Base-by-base conservation (phyloP, 1,140 invertebrate species). In the Helicoverpa zea region DNA sequence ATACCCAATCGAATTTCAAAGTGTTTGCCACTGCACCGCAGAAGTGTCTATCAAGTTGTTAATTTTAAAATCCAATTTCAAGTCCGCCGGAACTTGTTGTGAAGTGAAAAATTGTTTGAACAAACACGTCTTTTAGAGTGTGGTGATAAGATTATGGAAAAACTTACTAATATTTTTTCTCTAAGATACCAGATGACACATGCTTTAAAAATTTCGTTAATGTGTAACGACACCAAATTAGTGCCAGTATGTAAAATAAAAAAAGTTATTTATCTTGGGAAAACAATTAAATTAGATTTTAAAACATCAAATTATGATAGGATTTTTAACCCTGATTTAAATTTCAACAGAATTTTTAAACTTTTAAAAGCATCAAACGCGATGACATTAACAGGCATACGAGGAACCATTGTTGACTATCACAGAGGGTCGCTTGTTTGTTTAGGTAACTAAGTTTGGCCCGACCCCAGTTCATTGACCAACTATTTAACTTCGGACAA, bases 361-460 rank as follows among this genome's bases (percentile, higher is more conserved):
- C 5, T 23, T 43, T 16, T 2, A 54, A 77, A 66, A 52, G 75
- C 23, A n/a, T 54, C 75, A 12, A 88, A 87, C 81, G n/a, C 83
- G 18, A 3, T 54, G 35, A 81, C 86, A 83, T 72, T 51, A 82
- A 72, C 68, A 80, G 74, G 84, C 78, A 9, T 82, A 51, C 30
- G 59, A 87, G 68, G 81, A 84, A 76, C 83, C 84, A 87, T 85
- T 91, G 88, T 90, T 91, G 91, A 91, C 87, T 86, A 82, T 87
- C 63, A 75, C 81, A 61, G 64, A 81, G 80, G 86, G 86, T 86
- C 85, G 83, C 84, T 76, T 91, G 89, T 91, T 93, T 92, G 89
- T 92, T 92, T 92, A 92, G 91, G 89, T 90, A 91, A 91, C 89
- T 89, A 91, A 90, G 87, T 91, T 91, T 87, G 86, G 84, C 75